phyloP scores from a whole-genome alignment of 2,113 vertebrate genomes.

The Ophiodon elongatus region DNA sequence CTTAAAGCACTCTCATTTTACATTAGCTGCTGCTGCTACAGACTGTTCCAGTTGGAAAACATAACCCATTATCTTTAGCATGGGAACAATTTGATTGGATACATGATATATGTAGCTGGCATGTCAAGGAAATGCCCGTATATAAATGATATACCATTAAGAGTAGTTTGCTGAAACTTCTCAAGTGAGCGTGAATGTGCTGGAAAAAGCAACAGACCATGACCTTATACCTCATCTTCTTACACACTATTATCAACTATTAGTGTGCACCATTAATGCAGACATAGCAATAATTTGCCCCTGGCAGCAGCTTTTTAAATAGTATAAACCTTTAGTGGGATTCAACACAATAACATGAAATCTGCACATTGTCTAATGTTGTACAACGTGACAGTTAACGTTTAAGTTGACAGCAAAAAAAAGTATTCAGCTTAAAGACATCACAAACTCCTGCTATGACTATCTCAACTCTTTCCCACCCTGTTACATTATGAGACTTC shows the following conservation, averaged over 20 bases:
- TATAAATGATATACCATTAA: slow-evolving; percentile 20
- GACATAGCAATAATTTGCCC: neutral
- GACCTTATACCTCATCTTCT: slow-evolving; percentile 1
- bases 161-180: slow-evolving; percentile 32
- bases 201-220: slow-evolving; percentile 11
- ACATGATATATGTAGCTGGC: slow-evolving; percentile 25
- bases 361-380: neutral
- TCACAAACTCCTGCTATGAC: slow-evolving; percentile 26
- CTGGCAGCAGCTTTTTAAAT: neutral
- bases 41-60: slow-evolving; percentile 25
- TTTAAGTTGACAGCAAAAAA: neutral
- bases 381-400: slow-evolving; percentile 2
- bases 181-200: neutral
- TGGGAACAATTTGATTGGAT: slow-evolving; percentile 40
- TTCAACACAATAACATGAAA: neutral
- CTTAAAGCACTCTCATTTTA: slow-evolving; percentile 28
- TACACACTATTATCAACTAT: neutral
- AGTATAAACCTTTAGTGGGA: neutral
- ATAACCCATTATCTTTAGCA: slow-evolving; percentile 24
- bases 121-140: slow-evolving; percentile 22
- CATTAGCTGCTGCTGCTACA: slow-evolving; percentile 36
- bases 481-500: slow-evolving; percentile 36
- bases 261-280: neutral
- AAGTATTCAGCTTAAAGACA: slow-evolving; percentile 11
- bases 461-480: slow-evolving; percentile 4